phyloP scores from a whole-genome alignment of 2,113 vertebrate genomes.

The Eulacestoma nigropectus region DNA sequence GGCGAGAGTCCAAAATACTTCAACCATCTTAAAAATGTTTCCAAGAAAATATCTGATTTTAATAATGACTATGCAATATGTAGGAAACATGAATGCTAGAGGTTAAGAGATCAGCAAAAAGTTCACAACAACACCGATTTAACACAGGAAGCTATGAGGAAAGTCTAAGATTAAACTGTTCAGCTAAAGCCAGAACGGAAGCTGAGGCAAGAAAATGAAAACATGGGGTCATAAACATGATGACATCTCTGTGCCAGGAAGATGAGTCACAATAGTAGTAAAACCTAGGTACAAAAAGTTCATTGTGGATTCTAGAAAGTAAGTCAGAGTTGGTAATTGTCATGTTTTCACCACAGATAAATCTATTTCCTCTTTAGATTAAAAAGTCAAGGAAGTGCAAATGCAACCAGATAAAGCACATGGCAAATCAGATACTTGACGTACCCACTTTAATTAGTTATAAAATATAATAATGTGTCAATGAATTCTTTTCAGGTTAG shows the following conservation, averaged over 20 bases:
- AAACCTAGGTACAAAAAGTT: slow-evolving; percentile 4
- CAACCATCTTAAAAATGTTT: neutral
- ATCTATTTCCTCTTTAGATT: neutral
- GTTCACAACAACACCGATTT: neutral
- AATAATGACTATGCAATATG: neutral
- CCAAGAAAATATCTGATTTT: slow-evolving; percentile 16
- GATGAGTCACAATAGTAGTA: slow-evolving; percentile 1
- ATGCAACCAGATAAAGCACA: neutral
- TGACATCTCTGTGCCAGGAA: neutral
- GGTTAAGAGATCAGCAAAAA: neutral
- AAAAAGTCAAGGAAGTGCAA: neutral
- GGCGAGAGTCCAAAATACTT: neutral
- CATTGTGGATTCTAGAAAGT: neutral
- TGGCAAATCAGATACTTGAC: neutral
- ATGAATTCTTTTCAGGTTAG: neutral
- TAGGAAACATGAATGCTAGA: neutral
- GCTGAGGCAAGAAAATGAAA: neutral
- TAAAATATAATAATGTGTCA: neutral
- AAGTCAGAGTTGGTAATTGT: neutral
- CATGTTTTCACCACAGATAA: neutral
- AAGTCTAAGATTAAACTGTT: neutral
- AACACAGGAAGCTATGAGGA: neutral
- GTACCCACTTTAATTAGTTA: neutral
- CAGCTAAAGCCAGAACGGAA: slow-evolving; percentile 21
- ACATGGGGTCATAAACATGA: neutral